A percentile compares a stretch with the other conserved stretches of the same genome.
phyloP scores from a whole-genome alignment of 2,113 vertebrate species.

The Halichoeres trimaculatus region DNA sequence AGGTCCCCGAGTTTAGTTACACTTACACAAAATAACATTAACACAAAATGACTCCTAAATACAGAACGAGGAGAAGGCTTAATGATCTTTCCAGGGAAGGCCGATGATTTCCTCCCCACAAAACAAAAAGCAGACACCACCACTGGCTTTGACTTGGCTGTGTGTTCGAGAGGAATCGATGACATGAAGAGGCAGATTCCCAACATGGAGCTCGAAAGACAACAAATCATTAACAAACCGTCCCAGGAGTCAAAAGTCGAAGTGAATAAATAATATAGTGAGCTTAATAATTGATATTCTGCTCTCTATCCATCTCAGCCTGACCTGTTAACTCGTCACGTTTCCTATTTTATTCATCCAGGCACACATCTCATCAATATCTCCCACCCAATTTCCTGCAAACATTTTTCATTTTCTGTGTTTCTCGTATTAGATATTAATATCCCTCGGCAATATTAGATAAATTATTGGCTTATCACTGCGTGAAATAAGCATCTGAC shows the following conservation, averaged over 20 bases:
- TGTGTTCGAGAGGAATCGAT: too few relatives aligned
- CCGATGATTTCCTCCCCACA: slow-evolving; percentile 20
- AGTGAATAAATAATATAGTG: slow-evolving; percentile 1
- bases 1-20: slow-evolving; percentile 54
- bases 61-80: slow-evolving; percentile 48
- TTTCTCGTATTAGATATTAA: not conserved
- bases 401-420: slow-evolving; percentile 31
- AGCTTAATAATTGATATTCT: not conserved
- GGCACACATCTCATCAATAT: slow-evolving; percentile 17
- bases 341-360: slow-evolving; percentile 7
- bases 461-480: not conserved
- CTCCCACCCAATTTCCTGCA: slow-evolving; percentile 24
- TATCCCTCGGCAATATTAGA: not conserved
- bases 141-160: not conserved
- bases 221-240: slow-evolving; percentile 21
- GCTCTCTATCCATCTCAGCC: slow-evolving; percentile 9
- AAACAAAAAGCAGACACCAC: slow-evolving; percentile 12
- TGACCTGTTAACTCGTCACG: not conserved
- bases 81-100: slow-evolving; percentile 46
- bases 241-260: not conserved
- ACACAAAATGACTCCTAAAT: slow-evolving; percentile 36
- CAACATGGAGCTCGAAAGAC: not conserved
- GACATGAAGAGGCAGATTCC: too few relatives aligned
- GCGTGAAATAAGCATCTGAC: slow-evolving; percentile 5
- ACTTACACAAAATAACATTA: slow-evolving; percentile 8